These are phyloP conservation scores for Lagorchestes hirsutus DNA, from an alignment of 2,797 vertebrate species.

Conservation along the genomic window DNA sequence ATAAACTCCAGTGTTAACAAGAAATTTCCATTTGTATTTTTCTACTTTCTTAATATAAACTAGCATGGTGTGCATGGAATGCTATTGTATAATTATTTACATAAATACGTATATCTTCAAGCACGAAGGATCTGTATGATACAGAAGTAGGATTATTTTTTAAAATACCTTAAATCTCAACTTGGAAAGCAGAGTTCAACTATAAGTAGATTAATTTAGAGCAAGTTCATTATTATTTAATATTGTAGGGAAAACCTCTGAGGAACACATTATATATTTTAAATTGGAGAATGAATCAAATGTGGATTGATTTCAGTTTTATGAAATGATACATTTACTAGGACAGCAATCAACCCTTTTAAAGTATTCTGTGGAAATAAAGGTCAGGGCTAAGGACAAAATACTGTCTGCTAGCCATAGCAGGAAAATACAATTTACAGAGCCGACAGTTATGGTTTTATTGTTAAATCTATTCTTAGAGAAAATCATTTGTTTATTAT, in stretches of 20 bases:
- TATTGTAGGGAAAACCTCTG: background rate
- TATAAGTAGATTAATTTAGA: conserved; percentile 14
- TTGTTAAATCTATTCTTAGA: conserved; percentile 10
- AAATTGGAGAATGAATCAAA: background rate
- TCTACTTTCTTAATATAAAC: conserved; percentile 5
- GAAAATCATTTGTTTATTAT: conserved; percentile 21
- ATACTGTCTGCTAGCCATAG: background rate
- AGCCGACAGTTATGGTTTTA: background rate
- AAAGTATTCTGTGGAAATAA: conserved; percentile 45
- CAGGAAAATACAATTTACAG: background rate
- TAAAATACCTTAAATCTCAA: background rate
- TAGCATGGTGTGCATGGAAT: background rate
- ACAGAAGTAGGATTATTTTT: background rate
- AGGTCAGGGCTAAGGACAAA: conserved; percentile 5
- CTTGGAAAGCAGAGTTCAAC: background rate
- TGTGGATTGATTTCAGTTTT: conserved; percentile 34
- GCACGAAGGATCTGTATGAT: background rate
- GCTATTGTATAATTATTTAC: background rate
- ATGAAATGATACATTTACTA: background rate
- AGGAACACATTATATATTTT: conserved; percentile 39
- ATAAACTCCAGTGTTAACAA: conserved; percentile 6
- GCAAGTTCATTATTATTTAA: background rate
- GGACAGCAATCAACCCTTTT: conserved; percentile 9
- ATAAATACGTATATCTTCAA: background rate
- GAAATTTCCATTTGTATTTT: conserved; percentile 1